These are phyloP conservation scores for Cygnus buccinator DNA, from an alignment of 2,113 vertebrate genomes.

Conservation along the genomic window DNA sequence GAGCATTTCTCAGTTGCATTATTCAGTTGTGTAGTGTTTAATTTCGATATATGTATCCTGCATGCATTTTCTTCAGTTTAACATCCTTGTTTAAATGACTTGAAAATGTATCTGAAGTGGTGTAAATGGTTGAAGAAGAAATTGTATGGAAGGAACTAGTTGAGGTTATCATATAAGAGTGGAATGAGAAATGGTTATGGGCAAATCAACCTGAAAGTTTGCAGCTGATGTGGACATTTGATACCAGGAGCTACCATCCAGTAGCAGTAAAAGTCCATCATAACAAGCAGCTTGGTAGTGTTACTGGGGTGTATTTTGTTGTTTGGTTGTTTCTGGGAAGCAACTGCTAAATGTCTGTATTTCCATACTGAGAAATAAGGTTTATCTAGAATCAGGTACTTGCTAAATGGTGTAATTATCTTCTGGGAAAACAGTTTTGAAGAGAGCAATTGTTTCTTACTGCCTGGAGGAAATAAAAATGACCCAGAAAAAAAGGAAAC, in stretches of 20 bases:
- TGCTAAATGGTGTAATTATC: background rate
- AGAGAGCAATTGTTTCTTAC: conserved; percentile 1
- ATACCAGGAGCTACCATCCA: background rate
- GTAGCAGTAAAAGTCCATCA: background rate
- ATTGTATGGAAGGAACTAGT: background rate
- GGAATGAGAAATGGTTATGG: background rate
- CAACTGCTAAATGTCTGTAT: background rate
- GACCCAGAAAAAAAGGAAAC: conserved; percentile 7
- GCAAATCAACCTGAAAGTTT: background rate
- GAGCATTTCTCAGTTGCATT: background rate
- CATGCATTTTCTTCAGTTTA: background rate
- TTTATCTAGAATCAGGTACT: conserved; percentile 16
- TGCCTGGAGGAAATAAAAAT: conserved; percentile 12
- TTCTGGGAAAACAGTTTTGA: background rate
- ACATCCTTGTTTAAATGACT: background rate
- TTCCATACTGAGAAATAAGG: background rate
- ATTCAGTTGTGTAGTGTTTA: background rate
- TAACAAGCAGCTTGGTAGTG: background rate
- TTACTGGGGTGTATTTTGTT: background rate
- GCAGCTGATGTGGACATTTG: background rate
- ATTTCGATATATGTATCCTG: background rate
- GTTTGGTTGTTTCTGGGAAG: background rate
- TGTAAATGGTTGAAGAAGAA: background rate
- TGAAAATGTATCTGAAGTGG: background rate
- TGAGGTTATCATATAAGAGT: background rate